phyloP scores from a whole-genome alignment of 2,113 vertebrate genomes.

The Colius striatus region DNA sequence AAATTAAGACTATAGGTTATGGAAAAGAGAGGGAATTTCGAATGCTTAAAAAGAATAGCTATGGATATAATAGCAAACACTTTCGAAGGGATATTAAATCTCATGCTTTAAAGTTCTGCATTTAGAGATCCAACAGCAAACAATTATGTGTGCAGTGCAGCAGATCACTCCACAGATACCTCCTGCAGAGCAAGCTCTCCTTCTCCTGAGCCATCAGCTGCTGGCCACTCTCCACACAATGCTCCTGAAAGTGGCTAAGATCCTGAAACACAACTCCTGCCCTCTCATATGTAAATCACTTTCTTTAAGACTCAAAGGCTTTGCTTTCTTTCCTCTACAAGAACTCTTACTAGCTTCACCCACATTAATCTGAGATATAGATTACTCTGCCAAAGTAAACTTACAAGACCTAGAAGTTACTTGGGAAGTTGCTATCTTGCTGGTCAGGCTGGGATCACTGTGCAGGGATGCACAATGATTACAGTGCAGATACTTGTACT shows the following conservation, averaged over 20 bases:
- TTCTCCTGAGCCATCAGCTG: neutral
- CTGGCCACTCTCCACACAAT: neutral
- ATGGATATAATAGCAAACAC: neutral
- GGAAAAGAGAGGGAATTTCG: neutral
- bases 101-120: neutral
- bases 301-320: neutral
- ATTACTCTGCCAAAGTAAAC: neutral
- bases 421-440: neutral
- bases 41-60: neutral
- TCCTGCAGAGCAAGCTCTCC: neutral
- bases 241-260: neutral
- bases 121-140: slow-evolving; percentile 14
- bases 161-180: neutral
- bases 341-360: neutral
- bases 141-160: neutral
- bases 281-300: neutral
- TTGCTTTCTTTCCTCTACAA: neutral
- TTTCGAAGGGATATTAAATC: neutral
- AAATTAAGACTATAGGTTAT: neutral
- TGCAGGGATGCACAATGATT: neutral
- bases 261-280: neutral
- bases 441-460: neutral
- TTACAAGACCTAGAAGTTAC: neutral
- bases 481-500: neutral
- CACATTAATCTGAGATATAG: neutral